Base-by-base conservation (phyloP, 37 sponge, comb jelly and placozoan genomes). In the Cliona cf. orientalis region DNA sequence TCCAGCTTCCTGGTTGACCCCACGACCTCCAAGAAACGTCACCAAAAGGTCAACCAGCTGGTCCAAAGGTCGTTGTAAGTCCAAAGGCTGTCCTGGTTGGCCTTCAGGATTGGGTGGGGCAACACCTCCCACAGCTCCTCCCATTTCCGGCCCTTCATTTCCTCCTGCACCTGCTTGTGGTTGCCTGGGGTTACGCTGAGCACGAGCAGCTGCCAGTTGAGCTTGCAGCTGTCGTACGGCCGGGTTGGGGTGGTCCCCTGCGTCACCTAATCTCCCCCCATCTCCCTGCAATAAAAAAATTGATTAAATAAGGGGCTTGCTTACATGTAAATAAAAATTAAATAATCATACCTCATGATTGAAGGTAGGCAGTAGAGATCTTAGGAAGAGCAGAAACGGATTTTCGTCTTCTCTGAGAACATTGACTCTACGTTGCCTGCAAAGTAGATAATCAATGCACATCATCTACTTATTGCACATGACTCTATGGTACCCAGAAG, bases 341-440 rank as follows among this genome's bases (percentile, higher is more conserved):
- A 23, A 36, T 58, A 43, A 6, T 2, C 28, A 5, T 74, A 92
- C 93, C 69, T 81, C 33, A 34, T 72, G 73, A 25, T 89, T 82
- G 44, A 82, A 92, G 17, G 89, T 84, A 0, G 95, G 94, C 2
- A 95, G 57, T 32, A 95, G 59, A 26, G 93, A 92, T 29, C 87
- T 42, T n/a, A 92, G 33, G 72, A 92, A 84, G 63, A 92, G 53
- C 7, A 92, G 63, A 25, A 92, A 44, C 2, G 82, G 82, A 55
- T 81, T 92, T 43, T 78, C 86, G 80, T 85, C 36, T 2, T 66
- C 61, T 21, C 46, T 70, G 11, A 33, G 2, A 37, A 33, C 33
- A 28, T n/a, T n/a, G n/a, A n/a, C n/a, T n/a, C n/a, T n/a, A n/a
- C n/a, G n/a, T n/a, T n/a, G n/a, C n/a, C n/a, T n/a, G n/a, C n/a